phyloP scores from a whole-genome alignment of 2,797 vertebrate species.

The Antennarius maculatus region DNA sequence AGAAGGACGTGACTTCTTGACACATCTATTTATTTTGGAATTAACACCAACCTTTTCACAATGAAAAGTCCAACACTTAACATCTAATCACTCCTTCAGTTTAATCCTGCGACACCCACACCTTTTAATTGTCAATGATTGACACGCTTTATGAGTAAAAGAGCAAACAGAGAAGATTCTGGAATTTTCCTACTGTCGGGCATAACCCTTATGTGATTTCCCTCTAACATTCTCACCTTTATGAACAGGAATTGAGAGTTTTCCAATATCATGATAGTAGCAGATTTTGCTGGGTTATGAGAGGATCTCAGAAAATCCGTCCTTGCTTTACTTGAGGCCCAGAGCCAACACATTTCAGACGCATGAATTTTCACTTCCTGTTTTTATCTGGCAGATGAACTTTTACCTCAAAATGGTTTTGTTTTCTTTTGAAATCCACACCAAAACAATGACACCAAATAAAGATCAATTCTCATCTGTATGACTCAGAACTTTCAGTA shows the following conservation, averaged over 20 bases:
- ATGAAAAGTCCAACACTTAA: neutral
- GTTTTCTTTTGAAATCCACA: neutral
- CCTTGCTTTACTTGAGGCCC: constrained; percentile 38
- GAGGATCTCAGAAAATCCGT: constrained; percentile 51
- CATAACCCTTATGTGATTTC: constrained; percentile 21
- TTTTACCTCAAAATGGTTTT: neutral
- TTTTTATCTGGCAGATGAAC: neutral
- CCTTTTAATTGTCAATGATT: neutral
- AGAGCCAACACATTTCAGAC: constrained; percentile 25
- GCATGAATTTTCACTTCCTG: constrained; percentile 50
- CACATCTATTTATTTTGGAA: too few relatives aligned
- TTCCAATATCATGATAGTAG: constrained; percentile 41
- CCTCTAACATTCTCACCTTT: constrained; percentile 5
- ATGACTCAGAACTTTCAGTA: neutral
- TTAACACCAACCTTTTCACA: neutral
- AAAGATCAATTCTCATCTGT: neutral
- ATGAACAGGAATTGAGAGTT: constrained; percentile 1
- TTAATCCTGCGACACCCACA: neutral
- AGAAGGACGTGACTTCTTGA: constrained; percentile 1
- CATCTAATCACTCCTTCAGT: neutral
- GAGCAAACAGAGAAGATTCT: constrained; percentile 8
- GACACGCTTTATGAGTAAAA: neutral
- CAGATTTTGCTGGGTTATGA: constrained; percentile 4
- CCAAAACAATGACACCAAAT: neutral
- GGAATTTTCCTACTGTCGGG: constrained; percentile 41